These are phyloP conservation scores for Cichlasoma orientale DNA, from an alignment of 2,797 vertebrate genomes.

Conservation along the genomic window DNA sequence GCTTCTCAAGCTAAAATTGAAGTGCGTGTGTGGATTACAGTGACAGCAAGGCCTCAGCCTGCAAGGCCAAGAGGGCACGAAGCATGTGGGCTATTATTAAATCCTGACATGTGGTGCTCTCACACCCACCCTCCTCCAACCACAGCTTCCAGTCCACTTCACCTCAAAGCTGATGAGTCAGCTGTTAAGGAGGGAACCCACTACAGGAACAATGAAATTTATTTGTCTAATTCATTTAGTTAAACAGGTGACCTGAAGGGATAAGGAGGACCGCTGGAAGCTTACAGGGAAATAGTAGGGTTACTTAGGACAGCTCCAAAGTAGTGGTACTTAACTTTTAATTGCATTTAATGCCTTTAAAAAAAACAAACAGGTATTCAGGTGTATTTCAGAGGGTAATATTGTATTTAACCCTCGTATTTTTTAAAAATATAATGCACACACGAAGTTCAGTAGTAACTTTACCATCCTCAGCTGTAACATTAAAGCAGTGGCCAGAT, in stretches of 20 bases:
- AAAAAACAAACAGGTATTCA: too few species aligned
- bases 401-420: too few species aligned
- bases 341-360: too few species aligned
- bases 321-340: too few species aligned
- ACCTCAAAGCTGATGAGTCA: constrained; percentile 74
- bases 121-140: constrained; percentile 35
- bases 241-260: background rate
- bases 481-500: fast-evolving
- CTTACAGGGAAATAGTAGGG: background rate
- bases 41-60: constrained; percentile 48
- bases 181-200: constrained; percentile 57
- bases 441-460: background rate
- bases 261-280: background rate
- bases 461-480: background rate
- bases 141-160: constrained; percentile 30
- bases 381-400: too few species aligned
- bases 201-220: constrained; percentile 4
- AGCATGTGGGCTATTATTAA: constrained; percentile 71
- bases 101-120: constrained; percentile 61
- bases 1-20: constrained; percentile 61
- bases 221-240: background rate
- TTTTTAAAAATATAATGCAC: too few species aligned
- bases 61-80: constrained; percentile 66
- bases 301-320: too few species aligned
- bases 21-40: constrained; percentile 58